phyloP scores from a whole-genome alignment of 2,113 vertebrate species.

The Paramisgurnus dabryanus region DNA sequence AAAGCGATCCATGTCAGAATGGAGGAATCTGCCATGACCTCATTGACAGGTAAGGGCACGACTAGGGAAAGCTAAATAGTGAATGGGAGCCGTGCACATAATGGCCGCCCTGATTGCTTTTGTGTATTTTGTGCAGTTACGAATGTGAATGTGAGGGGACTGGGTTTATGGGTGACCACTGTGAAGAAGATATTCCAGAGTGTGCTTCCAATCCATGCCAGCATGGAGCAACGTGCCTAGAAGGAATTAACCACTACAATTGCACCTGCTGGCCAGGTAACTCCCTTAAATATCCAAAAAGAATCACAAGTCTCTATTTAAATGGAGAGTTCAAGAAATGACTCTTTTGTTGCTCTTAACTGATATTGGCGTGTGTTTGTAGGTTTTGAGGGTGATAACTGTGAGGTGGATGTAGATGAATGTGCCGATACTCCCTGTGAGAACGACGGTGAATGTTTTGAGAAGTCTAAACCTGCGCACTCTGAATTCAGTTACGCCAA shows the following conservation, averaged over 20 bases:
- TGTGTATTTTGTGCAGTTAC: slow-evolving; percentile 74
- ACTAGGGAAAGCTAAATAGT: not conserved
- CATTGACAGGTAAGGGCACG: slow-evolving; percentile 76
- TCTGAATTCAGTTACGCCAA: slow-evolving; percentile 79
- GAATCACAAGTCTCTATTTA: too few relatives aligned
- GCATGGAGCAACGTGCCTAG: slow-evolving; percentile 81
- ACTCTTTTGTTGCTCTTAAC: too few relatives aligned
- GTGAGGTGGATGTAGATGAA: slow-evolving; percentile 86
- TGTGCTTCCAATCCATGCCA: slow-evolving; percentile 87
- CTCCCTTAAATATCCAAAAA: not conserved
- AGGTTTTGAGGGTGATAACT: slow-evolving; percentile 86
- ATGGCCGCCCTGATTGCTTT: not conserved
- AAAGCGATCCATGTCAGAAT: slow-evolving; percentile 82
- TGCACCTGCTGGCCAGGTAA: slow-evolving; percentile 92
- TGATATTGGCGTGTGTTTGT: slow-evolving; percentile 5
- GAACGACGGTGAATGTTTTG: slow-evolving; percentile 79
- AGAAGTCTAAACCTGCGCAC: slow-evolving; percentile 80
- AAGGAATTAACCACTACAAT: slow-evolving; percentile 79
- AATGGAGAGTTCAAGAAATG: too few relatives aligned
- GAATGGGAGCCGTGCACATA: not conserved
- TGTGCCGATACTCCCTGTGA: slow-evolving; percentile 80
- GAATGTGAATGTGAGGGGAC: slow-evolving; percentile 84
- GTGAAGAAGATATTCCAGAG: slow-evolving; percentile 88
- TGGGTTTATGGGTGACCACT: slow-evolving; percentile 82
- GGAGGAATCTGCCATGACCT: slow-evolving; percentile 79